Evolutionary conservation across 2,113 vertebrate genomes (phyloP), one percentile per base, ranked within the genome.

Genomic region (Fulmarus glacialis): DNA sequence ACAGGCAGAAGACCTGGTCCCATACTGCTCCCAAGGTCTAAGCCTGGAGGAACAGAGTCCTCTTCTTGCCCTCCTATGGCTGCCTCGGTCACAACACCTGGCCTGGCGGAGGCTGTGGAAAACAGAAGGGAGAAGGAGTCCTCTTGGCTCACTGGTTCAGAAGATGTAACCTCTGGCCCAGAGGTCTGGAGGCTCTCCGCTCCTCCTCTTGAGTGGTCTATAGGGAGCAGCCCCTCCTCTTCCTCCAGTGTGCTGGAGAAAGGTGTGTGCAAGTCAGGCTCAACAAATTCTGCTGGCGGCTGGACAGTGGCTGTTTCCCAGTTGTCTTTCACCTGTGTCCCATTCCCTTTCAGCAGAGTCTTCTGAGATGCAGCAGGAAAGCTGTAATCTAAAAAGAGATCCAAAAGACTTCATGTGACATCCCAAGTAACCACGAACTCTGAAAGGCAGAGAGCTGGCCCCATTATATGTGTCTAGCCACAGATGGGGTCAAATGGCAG

Each of bases 331-430:
- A 73, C 58, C 59, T 96, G 97, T 8, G 95, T 97, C 20, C 74
- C 52, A 7, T 98, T 98, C 50, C 70, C 94, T 72, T 96, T 87
- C 36, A 91, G 88, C 48, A 83, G 52, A 2, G 90, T 74, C 92
- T 98, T 98, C 94, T 97, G 98, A 53, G 98, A 98, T 2, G 97
- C 88, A 89, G 98, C 96, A 52, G 98, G 98, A 88, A 98, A 98
- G 81, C 64, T 96, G 15, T 98, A 98, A 96, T 98, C 98, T 98
- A 75, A 66, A 93, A 91, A 92, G 82, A 98, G 89, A 98, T 53
- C 56, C 8, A 74, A 82, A 68, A 95, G 32, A 80, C 34, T 72
- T 73, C 30, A 64, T 7, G 56, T 96, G 83, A 94, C 59, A 72
- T 47, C 42, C 58, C 34, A 43, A 90, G n/a, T 26, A 36, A 75